Conservation (phyloP, 2,888 invertebrate species). For the Yponomeuta malinellus region DNA sequence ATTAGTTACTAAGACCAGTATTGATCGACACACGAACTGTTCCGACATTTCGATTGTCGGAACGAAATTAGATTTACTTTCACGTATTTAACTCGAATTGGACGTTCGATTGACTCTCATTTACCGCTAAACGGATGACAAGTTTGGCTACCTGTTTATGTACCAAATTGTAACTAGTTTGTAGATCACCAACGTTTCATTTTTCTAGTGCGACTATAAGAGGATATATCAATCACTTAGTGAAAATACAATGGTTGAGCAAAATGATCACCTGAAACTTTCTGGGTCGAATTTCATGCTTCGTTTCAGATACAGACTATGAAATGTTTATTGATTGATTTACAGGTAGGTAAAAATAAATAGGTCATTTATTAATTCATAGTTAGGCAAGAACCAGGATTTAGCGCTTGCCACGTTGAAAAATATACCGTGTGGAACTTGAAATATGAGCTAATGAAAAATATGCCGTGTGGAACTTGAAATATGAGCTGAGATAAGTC, state of each 20-base stretch:
- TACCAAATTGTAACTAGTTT: neutral
- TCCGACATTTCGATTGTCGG: conserved; percentile 25
- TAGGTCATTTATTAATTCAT: no score
- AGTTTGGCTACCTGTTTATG: neutral
- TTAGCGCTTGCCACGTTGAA: no score
- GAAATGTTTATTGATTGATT: no score
- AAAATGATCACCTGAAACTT: neutral
- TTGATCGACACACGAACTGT: neutral
- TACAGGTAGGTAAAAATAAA: neutral
- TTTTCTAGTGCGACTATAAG: neutral
- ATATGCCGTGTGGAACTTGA: no score
- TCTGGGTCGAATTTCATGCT: neutral
- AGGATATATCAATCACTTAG: neutral
- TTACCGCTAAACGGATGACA: neutral
- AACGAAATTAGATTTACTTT: conserved; percentile 50
- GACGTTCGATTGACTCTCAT: neutral
- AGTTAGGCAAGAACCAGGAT: no score
- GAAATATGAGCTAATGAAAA: no score
- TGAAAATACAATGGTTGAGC: neutral
- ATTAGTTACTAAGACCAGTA: neutral
- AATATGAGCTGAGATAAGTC: no score
- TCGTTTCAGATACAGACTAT: neutral
- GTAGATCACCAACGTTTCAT: neutral
- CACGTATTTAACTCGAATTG: conserved; percentile 32
- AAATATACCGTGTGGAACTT: no score